A percentile compares a stretch with the other conserved stretches of the same genome.
phyloP scores from a whole-genome alignment of 2,797 vertebrate species.

The Rhabdomys pumilio region DNA sequence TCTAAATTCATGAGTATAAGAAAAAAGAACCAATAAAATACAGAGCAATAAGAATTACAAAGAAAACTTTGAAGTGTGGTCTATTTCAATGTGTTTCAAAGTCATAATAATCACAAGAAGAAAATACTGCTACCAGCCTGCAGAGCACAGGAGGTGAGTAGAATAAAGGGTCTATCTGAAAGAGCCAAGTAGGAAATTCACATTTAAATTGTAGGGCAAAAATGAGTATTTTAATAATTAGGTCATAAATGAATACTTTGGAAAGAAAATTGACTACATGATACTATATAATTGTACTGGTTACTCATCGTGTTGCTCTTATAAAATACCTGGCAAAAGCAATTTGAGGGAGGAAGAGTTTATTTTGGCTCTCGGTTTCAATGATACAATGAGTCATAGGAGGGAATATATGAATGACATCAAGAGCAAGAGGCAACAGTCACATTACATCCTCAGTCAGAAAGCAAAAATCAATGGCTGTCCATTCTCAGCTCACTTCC shows the following conservation, averaged over 20 bases:
- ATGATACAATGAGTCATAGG: background rate
- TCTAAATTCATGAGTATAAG: background rate
- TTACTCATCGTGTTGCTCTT: too few relatives aligned
- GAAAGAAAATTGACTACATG: background rate
- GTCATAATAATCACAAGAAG: background rate
- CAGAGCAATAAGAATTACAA: background rate
- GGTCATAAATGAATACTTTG: background rate
- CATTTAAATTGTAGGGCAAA: background rate
- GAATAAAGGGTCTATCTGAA: background rate
- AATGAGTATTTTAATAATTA: background rate
- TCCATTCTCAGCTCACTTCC: background rate
- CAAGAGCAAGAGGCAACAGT: background rate
- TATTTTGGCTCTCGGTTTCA: background rate
- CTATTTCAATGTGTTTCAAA: constrained; percentile 25
- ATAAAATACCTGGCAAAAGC: background rate
- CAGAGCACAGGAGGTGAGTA: background rate
- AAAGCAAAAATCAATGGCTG: background rate
- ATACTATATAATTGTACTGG: background rate
- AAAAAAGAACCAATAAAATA: background rate
- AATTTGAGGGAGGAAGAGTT: background rate
- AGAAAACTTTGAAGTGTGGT: background rate
- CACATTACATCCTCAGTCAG: background rate
- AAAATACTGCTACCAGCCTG: background rate
- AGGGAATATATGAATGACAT: background rate
- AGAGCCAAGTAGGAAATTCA: background rate